Base-by-base conservation (phyloP, 1,140 invertebrate species). In the Drosophila eugracilis region DNA sequence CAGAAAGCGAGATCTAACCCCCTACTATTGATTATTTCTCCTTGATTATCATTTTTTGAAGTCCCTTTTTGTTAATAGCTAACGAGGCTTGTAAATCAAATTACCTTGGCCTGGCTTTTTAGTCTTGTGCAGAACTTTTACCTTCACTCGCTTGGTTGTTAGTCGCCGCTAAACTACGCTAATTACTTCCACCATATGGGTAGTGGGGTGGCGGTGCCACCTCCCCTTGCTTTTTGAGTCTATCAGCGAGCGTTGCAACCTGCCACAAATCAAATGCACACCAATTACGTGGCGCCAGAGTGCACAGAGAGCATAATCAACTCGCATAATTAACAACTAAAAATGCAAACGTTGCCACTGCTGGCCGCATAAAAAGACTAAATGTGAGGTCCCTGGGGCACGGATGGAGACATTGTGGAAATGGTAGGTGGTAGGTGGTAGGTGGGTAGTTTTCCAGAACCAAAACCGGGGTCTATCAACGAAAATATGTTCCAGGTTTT, bases 301-400 rank as follows among this genome's bases (percentile, higher is more conserved):
- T 72, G 83, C 83, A 59, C 73, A 88, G 49, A 86, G 72, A 86
- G 83, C 81, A 86, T 86, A 86, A 86, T 86, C 81, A 86, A 86
- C 83, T 78, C 60, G 83, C 81, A 86, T 86, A 86, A 86, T 86
- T 86, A 86, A 88, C 81, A 86, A 81, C 81, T 86, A 86, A 86
- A 86, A 86, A 86, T 81, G 83, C 77, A 75, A 79, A 59, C 59
- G 42, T 45, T 58, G 44, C 67, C 63, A 67, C 48, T 4, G 47
- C 52, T 7, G 15, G 45, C 53, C 24, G 69, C 39, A 66, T 52
- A 66, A 66, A 66, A 67, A 67, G 59, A 21, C 45, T 34, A 32
- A 19, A 30, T 24, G 32, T 19, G 36, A 15, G 30, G 21, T n/a
- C n/a, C n/a, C n/a, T n/a, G 37, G 22, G 19, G 24, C 32, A 19